phyloP scores from a whole-genome alignment of 2,113 vertebrate species.

The Mus musculus region DNA sequence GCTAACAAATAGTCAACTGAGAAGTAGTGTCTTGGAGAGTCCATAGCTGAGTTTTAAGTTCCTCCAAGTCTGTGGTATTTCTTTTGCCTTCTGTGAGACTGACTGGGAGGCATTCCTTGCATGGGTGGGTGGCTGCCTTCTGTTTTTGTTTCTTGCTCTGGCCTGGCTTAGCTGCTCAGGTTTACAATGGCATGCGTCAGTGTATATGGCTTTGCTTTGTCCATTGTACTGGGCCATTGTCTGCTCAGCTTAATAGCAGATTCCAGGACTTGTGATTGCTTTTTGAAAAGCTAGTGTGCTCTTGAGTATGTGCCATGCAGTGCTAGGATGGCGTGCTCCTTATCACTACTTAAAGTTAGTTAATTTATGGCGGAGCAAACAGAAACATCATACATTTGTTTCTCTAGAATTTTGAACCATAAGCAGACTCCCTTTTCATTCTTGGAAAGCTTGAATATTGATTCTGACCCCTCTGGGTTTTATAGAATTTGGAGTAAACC shows the following conservation, averaged over 20 bases:
- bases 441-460: background rate
- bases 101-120: background rate
- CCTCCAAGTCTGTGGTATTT: background rate
- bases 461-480: background rate
- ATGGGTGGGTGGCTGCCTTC: background rate
- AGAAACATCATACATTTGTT: background rate
- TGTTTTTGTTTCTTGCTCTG: background rate
- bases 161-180: background rate
- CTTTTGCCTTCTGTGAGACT: background rate
- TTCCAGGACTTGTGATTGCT: background rate
- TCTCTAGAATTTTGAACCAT: background rate
- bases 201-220: background rate
- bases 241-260: background rate
- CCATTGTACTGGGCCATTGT: background rate
- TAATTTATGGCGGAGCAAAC: background rate
- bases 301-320: background rate
- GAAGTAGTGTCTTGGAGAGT: background rate
- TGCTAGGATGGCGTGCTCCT: too few species aligned
- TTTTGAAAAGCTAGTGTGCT: background rate
- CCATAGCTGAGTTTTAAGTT: background rate
- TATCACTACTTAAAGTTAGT: background rate
- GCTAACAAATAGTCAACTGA: background rate
- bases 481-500: background rate
- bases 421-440: background rate
- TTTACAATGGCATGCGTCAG: background rate